Percentiles rank a stretch among this genome's conserved stretches.
These are phyloP conservation scores for Halcyon chelicuti DNA, from an alignment of 2,797 vertebrate genomes.

Conservation along the genomic window DNA sequence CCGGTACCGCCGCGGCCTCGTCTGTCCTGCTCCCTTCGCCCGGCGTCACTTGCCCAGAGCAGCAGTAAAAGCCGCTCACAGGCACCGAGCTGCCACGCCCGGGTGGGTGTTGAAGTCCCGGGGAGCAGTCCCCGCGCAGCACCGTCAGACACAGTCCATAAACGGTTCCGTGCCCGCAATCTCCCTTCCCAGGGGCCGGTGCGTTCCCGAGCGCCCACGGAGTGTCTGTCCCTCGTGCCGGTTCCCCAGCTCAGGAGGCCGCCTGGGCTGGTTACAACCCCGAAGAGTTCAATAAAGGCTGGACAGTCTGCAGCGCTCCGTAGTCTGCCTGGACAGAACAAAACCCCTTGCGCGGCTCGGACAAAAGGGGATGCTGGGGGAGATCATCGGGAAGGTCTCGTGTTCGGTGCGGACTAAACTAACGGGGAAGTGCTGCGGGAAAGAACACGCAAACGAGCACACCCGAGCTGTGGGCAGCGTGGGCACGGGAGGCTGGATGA, in stretches of 20 bases:
- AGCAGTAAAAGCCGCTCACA: too few relatives aligned
- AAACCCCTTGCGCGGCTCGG: accelerated
- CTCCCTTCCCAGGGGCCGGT: not conserved
- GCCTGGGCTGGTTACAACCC: not conserved
- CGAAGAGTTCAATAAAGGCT: not conserved
- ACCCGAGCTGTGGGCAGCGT: accelerated
- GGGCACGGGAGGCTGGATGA: accelerated
- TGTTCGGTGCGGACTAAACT: not conserved
- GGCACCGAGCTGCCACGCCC: not conserved
- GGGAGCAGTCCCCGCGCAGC: not conserved
- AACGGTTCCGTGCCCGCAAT: not conserved
- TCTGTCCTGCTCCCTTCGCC: not conserved
- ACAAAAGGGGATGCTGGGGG: not conserved
- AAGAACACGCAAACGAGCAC: accelerated
- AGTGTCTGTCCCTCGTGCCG: accelerated
- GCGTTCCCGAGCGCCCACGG: not conserved
- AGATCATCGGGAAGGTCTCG: accelerated
- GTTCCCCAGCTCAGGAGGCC: not conserved
- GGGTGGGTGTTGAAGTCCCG: too few relatives aligned
- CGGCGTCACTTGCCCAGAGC: not conserved
- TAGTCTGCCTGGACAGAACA: accelerated
- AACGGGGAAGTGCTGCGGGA: not conserved
- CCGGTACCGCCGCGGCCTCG: not conserved
- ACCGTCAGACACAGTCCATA: too few relatives aligned
- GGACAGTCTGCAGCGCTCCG: accelerated